Conservation (phyloP, 2,888 invertebrate genomes). For the Nasonia oneida region DNA sequence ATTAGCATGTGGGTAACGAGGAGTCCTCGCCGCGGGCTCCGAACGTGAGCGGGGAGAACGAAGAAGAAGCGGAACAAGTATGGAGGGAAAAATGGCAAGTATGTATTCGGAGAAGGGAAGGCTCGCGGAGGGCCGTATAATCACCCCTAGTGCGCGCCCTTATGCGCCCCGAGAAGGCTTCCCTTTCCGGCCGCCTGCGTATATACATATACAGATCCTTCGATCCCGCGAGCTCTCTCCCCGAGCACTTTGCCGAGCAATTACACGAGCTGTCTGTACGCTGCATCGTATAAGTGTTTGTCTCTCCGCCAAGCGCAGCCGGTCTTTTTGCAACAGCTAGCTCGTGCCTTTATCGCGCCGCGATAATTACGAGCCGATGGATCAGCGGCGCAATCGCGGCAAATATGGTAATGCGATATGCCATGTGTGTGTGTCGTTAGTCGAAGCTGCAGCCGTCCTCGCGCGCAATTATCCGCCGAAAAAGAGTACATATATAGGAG, state of each 20-base stretch:
- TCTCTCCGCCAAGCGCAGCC: not conserved
- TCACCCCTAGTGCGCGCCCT: conserved; percentile 60
- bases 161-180: not conserved
- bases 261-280: conserved; percentile 42
- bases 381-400: not conserved
- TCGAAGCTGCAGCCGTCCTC: not conserved
- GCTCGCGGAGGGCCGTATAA: conserved; percentile 65
- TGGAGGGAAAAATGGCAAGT: conserved; percentile 42
- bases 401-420: not conserved
- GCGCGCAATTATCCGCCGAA: conserved; percentile 64
- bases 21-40: conserved; percentile 57
- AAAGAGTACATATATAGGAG: conserved; percentile 63
- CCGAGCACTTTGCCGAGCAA: conserved; percentile 58
- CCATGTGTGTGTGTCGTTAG: not conserved
- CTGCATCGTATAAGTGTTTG: conserved; percentile 16
- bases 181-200: not conserved
- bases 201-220: conserved; percentile 4
- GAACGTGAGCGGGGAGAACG: not conserved
- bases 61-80: conserved; percentile 5
- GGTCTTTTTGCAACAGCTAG: not conserved
- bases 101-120: conserved; percentile 27
- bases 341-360: conserved; percentile 51
- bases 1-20: conserved; percentile 70
- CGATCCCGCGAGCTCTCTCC: conserved; percentile 36
- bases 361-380: not conserved